Conservation (phyloP, 1,140 invertebrate species). For the Mycetomoellerius zeteki region DNA sequence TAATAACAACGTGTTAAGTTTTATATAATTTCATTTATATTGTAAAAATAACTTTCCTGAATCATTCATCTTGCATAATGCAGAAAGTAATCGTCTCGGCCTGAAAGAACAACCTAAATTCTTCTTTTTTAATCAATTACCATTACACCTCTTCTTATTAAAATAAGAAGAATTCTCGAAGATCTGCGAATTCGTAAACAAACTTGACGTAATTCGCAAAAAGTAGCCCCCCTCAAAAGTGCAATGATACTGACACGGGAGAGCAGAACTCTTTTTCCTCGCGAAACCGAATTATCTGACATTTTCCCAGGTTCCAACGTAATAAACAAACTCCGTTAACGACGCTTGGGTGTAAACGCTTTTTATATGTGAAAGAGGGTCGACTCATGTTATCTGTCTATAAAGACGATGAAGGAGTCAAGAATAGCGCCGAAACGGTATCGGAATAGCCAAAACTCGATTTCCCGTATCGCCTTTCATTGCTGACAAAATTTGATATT, state of each 20-base stretch:
- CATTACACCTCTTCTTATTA: neutral
- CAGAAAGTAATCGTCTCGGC: neutral
- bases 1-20: conserved; percentile 21
- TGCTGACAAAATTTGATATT: conserved; percentile 64
- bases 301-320: conserved; percentile 22
- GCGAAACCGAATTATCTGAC: conserved; percentile 32
- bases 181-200: neutral
- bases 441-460: conserved; percentile 40
- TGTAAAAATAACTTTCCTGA: neutral
- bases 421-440: neutral
- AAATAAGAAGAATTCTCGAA: neutral
- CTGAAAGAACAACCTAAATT: neutral
- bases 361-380: neutral
- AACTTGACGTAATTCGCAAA: neutral
- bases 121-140: neutral
- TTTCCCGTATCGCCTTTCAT: conserved; percentile 64
- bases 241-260: neutral
- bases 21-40: conserved; percentile 5
- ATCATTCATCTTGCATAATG: conserved; percentile 1
- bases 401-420: conserved; percentile 13
- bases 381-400: conserved; percentile 21
- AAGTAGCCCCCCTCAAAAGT: neutral
- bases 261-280: conserved; percentile 2
- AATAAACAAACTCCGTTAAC: conserved; percentile 54
- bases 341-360: neutral